A percentile compares a stretch with the other conserved stretches of the same genome.
These are phyloP conservation scores for Enteromius thamalakanensis DNA, from an alignment of 2,797 vertebrate species.

Conservation along the genomic window DNA sequence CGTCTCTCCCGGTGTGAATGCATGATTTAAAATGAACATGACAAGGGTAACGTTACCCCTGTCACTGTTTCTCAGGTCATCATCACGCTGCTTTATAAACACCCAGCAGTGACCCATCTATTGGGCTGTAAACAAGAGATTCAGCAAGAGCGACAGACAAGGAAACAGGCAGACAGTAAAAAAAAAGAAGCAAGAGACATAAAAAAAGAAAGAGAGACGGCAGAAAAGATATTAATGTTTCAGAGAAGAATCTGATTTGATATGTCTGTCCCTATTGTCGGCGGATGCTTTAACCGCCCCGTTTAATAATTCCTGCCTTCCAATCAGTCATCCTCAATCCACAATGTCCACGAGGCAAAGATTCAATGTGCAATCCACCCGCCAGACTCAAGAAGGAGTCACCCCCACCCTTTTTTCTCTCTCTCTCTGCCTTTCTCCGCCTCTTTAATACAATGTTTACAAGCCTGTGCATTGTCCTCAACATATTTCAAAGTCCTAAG, in stretches of 20 bases:
- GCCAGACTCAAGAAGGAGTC: constrained; percentile 47
- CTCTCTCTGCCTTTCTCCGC: constrained; percentile 55
- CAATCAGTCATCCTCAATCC: constrained; percentile 89
- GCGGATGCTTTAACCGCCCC: constrained; percentile 83
- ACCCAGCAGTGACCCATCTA: constrained; percentile 30
- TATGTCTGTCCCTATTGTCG: constrained; percentile 89
- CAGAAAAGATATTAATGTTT: constrained; percentile 59
- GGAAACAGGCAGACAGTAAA: neutral
- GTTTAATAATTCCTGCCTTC: constrained; percentile 89
- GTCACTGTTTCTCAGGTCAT: constrained; percentile 78
- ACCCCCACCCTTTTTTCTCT: constrained; percentile 35
- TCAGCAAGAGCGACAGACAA: constrained; percentile 13
- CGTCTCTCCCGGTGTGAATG: constrained; percentile 71
- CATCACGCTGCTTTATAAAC: constrained; percentile 78
- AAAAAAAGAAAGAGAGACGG: constrained; percentile 60
- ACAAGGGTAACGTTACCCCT: constrained; percentile 76
- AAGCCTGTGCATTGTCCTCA: constrained; percentile 78
- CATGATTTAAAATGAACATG: constrained; percentile 74
- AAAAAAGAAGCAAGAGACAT: constrained; percentile 11
- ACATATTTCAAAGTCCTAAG: constrained; percentile 87
- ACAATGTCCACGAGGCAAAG: constrained; percentile 69
- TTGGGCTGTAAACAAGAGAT: constrained; percentile 23
- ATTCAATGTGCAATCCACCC: constrained; percentile 59
- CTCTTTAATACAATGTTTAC: constrained; percentile 72
- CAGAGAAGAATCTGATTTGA: constrained; percentile 86